Evolutionary conservation across 1,140 invertebrate genomes (phyloP), one percentile per base, ranked within the genome.

Genomic region (Asobara japonica): DNA sequence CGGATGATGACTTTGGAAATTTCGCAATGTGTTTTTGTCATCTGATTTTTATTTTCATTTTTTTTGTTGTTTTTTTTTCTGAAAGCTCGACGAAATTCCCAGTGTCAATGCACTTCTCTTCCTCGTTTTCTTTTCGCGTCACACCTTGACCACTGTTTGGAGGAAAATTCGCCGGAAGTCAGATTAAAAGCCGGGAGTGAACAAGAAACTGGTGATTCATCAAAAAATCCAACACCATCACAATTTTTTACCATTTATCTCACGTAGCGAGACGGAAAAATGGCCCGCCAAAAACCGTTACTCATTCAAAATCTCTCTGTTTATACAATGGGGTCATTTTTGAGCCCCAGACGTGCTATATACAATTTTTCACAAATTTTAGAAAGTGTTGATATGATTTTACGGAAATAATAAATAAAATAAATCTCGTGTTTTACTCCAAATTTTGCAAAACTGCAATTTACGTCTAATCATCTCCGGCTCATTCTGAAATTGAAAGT

Each of bases 121-220:
- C 51, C 51, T 56, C 22, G 18, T 56, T 56, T 56, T 56, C 51
- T 56, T 56, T 27, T 22, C 51, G 51, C 25, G 51, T 56, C 51
- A 56, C 51, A 27, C 51, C 51, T 56, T 56, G 16, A 20, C 7
- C 45, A 51, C 20, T 25, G 45, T 20, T 51, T 25, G 45, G 45
- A 20, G 18, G 20, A 51, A 51, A 51, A 18, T 20, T 18, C 18
- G 16, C 45, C 45, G 45, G 45, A 51, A 51, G 45, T 51, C 20
- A 51, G 45, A 51, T 51, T 51, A 51, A 25, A 51, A 25, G n/a
- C 16, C 3, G 8, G 20, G 20, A 20, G 45, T 41, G 36, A 41
- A 51, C 8, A 51, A 51, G 8, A 51, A 51, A 51, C 18, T 20
- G 20, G 20, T 51, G 45, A 51, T 20, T 51, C 45, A 51, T 51